A percentile compares a stretch with the other conserved stretches of the same genome.
Conservation (phyloP, 2,797 vertebrate species). For the Glossophaga mutica region DNA sequence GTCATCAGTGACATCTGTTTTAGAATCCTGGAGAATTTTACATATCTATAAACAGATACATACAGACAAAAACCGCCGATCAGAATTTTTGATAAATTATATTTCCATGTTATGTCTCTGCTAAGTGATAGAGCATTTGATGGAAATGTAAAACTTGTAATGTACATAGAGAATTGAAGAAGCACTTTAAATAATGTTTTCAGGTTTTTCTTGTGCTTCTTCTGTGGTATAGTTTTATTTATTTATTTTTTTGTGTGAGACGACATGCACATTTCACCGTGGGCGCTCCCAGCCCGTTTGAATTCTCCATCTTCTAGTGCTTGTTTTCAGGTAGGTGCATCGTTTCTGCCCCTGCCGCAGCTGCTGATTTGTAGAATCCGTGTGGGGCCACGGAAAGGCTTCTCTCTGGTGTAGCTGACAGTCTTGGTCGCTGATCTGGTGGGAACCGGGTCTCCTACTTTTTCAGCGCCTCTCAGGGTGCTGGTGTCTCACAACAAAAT, state of each 20-base stretch:
- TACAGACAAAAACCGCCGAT: constrained; percentile 53
- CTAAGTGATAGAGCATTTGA: constrained; percentile 42
- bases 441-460: background rate
- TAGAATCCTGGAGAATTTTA: constrained; percentile 49
- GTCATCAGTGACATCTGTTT: constrained; percentile 33
- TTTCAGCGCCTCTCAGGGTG: background rate
- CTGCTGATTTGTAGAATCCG: background rate
- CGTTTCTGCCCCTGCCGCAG: background rate
- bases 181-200: background rate
- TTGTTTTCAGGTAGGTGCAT: background rate
- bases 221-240: background rate
- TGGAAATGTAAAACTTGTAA: background rate
- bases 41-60: background rate
- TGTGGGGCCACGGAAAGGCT: background rate
- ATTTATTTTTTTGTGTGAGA: background rate
- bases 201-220: background rate
- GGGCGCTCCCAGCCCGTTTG: background rate
- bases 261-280: background rate
- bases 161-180: background rate
- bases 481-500: background rate
- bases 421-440: background rate
- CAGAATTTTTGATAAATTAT: constrained; percentile 36
- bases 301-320: background rate
- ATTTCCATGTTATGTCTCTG: background rate
- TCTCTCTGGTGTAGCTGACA: background rate